Evolutionary conservation across 2,797 vertebrate species (phyloP).

Genomic region (Pampus argenteus): DNA sequence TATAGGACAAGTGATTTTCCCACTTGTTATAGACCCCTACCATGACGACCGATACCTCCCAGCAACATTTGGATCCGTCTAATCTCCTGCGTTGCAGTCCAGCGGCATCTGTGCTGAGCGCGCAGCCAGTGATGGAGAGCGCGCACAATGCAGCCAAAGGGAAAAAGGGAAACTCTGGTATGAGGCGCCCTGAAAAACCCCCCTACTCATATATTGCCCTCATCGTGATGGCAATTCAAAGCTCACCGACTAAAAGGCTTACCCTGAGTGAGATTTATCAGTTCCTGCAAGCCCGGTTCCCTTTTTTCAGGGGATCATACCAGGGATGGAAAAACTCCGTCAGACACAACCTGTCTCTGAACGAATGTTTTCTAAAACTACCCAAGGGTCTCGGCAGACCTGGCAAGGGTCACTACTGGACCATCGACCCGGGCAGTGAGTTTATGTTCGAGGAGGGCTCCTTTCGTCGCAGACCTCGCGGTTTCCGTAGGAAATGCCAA

Average conservation of each 20-base stretch:
- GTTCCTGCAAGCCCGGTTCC: conserved; percentile 94
- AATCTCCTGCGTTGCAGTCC: conserved; percentile 84
- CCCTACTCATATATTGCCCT: conserved; percentile 97
- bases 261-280: conserved; percentile 98
- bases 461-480: conserved; percentile 94
- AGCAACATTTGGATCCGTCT: conserved; percentile 85
- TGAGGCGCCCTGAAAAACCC: conserved; percentile 94
- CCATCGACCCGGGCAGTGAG: conserved; percentile 96
- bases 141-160: conserved; percentile 75
- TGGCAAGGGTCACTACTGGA: conserved; percentile 98
- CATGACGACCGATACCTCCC: conserved; percentile 89
- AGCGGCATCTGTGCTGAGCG: conserved; percentile 82
- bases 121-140: conserved; percentile 85
- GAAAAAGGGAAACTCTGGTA: conserved; percentile 91
- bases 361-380: conserved; percentile 97
- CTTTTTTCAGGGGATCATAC: conserved; percentile 96
- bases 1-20: neutral
- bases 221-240: conserved; percentile 98
- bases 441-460: conserved; percentile 99
- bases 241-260: conserved; percentile 92
- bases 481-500: conserved; percentile 96
- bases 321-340: conserved; percentile 99
- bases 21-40: conserved; percentile 20
- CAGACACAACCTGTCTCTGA: conserved; percentile 95
- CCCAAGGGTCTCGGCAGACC: conserved; percentile 95